These are phyloP conservation scores for Chaenodraco wilsoni DNA, from an alignment of 2,797 vertebrate genomes.

Conservation along the genomic window DNA sequence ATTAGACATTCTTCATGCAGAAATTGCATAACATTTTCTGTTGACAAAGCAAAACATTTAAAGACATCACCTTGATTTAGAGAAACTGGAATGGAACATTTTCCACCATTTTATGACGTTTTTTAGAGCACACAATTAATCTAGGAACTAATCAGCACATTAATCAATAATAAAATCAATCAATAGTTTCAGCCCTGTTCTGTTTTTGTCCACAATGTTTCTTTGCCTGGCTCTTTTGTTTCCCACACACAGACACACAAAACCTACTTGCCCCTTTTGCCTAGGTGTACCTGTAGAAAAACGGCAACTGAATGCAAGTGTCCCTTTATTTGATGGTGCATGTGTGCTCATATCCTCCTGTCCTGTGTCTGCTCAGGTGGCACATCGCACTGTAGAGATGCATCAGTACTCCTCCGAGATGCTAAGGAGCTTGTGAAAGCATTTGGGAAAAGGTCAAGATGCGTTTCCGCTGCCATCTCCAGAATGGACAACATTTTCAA, in stretches of 20 bases:
- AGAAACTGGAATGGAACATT: too few species aligned
- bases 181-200: background rate
- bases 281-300: background rate
- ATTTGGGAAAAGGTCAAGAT: conserved; percentile 65
- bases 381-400: conserved; percentile 24
- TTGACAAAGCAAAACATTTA: too few species aligned
- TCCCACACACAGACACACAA: conserved; percentile 6
- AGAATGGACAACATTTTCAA: conserved; percentile 61
- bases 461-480: conserved; percentile 58
- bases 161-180: too few species aligned
- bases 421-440: conserved; percentile 72
- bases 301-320: background rate
- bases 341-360: conserved; percentile 2
- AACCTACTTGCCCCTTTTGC: background rate
- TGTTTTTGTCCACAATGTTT: conserved; percentile 11
- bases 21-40: too few species aligned
- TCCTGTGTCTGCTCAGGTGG: conserved; percentile 60
- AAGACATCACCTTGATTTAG: too few species aligned
- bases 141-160: too few species aligned
- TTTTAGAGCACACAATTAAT: too few species aligned
- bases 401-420: conserved; percentile 45
- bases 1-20: too few species aligned
- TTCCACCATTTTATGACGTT: too few species aligned
- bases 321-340: conserved; percentile 1
- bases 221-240: background rate